phyloP scores from a whole-genome alignment of 2,113 vertebrate genomes.

The Epinephelus fuscoguttatus region DNA sequence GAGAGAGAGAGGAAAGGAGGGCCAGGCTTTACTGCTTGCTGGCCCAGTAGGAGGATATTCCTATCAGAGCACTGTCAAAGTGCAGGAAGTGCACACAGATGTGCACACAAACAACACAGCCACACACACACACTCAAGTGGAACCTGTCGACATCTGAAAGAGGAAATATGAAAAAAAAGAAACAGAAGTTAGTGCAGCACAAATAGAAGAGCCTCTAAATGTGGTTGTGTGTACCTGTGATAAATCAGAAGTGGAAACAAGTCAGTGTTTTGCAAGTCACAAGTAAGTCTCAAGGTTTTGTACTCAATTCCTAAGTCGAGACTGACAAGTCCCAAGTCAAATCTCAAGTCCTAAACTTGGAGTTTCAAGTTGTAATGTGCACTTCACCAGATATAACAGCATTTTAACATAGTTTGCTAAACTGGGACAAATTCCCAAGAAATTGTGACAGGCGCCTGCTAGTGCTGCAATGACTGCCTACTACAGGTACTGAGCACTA shows the following conservation, averaged over 20 bases:
- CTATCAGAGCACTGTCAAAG: conserved; percentile 63
- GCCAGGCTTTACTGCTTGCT: neutral
- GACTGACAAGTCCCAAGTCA: too few relatives aligned
- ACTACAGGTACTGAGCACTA: too few relatives aligned
- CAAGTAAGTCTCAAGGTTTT: too few relatives aligned
- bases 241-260: neutral
- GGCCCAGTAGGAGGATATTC: conserved; percentile 62
- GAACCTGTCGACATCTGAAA: conserved; percentile 51
- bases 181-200: conserved; percentile 46
- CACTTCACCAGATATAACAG: too few relatives aligned
- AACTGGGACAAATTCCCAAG: too few relatives aligned
- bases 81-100: conserved; percentile 69
- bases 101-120: conserved; percentile 16
- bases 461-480: too few relatives aligned
- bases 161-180: conserved; percentile 58
- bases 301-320: too few relatives aligned
- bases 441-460: too few relatives aligned
- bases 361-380: too few relatives aligned
- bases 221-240: conserved; percentile 36
- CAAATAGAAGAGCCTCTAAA: conserved; percentile 50
- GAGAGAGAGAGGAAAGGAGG: conserved; percentile 40
- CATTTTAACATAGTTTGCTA: too few relatives aligned
- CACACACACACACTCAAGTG: conserved; percentile 24
- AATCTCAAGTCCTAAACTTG: too few relatives aligned
- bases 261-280: too few relatives aligned